A percentile compares a stretch with the other conserved stretches of the same genome.
Conservation (phyloP, 2,113 vertebrate genomes). For the Toxotes chatareus region DNA sequence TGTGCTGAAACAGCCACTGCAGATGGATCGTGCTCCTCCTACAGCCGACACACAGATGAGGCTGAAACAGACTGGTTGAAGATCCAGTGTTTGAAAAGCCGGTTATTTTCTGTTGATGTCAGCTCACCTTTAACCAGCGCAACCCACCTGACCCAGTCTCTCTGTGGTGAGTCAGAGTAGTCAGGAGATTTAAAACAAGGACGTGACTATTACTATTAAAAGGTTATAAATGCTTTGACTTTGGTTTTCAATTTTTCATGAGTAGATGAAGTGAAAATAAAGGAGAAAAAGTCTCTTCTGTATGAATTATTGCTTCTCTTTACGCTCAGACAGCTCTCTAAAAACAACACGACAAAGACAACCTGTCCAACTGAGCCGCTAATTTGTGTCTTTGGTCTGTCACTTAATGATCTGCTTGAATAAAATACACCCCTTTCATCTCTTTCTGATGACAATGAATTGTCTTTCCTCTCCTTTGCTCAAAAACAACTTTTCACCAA, state of each 20-base stretch:
- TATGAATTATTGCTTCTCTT: constrained; percentile 25
- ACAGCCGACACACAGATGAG: background rate
- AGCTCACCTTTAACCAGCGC: background rate
- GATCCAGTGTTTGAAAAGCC: background rate
- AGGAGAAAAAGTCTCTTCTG: background rate
- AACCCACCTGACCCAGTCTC: background rate
- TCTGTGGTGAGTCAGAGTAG: background rate
- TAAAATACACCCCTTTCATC: constrained; percentile 35
- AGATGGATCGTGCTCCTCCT: background rate
- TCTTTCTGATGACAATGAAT: constrained; percentile 37
- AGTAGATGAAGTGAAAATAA: constrained; percentile 4
- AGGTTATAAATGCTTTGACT: constrained; percentile 4
- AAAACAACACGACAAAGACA: constrained; percentile 24
- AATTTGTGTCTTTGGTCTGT: constrained; percentile 63
- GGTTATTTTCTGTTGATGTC: background rate
- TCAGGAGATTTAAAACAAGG: background rate
- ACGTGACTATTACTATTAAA: background rate
- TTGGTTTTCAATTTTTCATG: constrained; percentile 37
- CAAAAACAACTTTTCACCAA: constrained; percentile 36
- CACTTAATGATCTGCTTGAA: constrained; percentile 32
- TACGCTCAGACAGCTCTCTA: background rate
- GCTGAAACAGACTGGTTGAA: background rate
- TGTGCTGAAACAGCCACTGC: background rate
- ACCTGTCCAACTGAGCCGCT: constrained; percentile 35
- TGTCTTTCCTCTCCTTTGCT: constrained; percentile 16